Percentiles rank a stretch among this genome's conserved stretches.
Conservation (phyloP, 2,888 invertebrate genomes). For the Amorpha juglandis region DNA sequence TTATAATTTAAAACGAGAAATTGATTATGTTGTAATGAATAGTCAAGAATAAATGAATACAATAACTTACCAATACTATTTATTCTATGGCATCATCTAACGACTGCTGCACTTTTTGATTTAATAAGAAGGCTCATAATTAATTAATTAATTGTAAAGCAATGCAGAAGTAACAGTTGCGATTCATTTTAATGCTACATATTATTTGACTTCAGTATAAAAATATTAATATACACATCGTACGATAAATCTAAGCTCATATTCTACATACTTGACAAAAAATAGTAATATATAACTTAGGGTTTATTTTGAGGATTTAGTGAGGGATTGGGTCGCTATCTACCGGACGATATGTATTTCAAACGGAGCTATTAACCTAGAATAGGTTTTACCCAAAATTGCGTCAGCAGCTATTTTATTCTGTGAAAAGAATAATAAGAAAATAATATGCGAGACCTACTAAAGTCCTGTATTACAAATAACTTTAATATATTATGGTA, state of each 20-base stretch:
- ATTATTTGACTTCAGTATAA: too few relatives aligned
- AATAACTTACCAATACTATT: too few relatives aligned
- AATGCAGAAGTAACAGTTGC: too few relatives aligned
- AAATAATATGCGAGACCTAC: background rate
- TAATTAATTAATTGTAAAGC: too few relatives aligned
- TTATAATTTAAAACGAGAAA: background rate
- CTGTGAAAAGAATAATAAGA: background rate
- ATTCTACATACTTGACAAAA: background rate
- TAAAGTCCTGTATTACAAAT: background rate
- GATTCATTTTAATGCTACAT: too few relatives aligned
- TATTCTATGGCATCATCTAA: too few relatives aligned
- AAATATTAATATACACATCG: too few relatives aligned
- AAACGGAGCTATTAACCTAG: conserved; percentile 8
- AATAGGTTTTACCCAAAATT: conserved; percentile 20
- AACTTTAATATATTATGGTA: background rate
- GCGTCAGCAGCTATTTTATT: background rate
- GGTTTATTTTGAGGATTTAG: conserved; percentile 3
- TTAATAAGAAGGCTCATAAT: too few relatives aligned
- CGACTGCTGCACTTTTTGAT: too few relatives aligned
- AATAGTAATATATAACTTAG: background rate
- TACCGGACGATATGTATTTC: conserved; percentile 18
- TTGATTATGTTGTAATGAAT: background rate
- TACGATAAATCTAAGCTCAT: background rate
- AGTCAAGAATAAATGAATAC: background rate
- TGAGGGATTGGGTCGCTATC: conserved; percentile 10